Evolutionary conservation across 2,888 invertebrate species (phyloP).

Genomic region (Tetranychus truncatus): DNA sequence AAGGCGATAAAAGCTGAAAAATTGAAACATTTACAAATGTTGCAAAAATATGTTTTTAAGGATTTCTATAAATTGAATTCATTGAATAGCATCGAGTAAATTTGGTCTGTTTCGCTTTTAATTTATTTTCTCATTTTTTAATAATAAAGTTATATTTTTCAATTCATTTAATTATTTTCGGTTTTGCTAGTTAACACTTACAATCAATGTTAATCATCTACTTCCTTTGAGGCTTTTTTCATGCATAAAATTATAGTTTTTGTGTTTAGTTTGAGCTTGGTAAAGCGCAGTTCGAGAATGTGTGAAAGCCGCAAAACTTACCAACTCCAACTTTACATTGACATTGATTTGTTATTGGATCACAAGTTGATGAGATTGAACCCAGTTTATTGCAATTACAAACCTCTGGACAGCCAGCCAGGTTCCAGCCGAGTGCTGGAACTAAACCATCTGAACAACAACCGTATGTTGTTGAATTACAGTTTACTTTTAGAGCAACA

Average conservation of each 20-base stretch:
- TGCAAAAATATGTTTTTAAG: background rate
- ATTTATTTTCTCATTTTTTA: too few species aligned
- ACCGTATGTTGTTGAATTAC: slow-evolving; percentile 54
- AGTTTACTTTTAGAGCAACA: slow-evolving; percentile 41
- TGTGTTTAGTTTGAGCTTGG: too few species aligned
- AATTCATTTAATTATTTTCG: too few species aligned
- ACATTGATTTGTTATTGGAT: slow-evolving; percentile 57
- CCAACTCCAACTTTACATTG: slow-evolving; percentile 69
- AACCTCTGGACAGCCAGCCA: slow-evolving; percentile 56
- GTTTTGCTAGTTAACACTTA: too few species aligned
- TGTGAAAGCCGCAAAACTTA: background rate
- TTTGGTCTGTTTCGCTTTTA: too few species aligned
- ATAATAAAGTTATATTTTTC: too few species aligned
- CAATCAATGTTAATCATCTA: too few species aligned
- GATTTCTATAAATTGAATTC: too few species aligned
- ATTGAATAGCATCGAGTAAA: too few species aligned
- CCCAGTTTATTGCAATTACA: slow-evolving; percentile 61
- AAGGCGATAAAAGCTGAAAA: too few species aligned
- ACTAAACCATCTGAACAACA: slow-evolving; percentile 54
- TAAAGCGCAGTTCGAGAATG: background rate
- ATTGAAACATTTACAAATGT: background rate
- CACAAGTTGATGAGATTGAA: slow-evolving; percentile 52
- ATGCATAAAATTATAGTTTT: background rate
- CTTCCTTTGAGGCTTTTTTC: background rate
- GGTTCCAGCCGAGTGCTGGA: slow-evolving; percentile 52